A percentile compares a stretch with the other conserved stretches of the same genome.
phyloP scores from a whole-genome alignment of 2,888 invertebrate species.

The Atrina japonica region DNA sequence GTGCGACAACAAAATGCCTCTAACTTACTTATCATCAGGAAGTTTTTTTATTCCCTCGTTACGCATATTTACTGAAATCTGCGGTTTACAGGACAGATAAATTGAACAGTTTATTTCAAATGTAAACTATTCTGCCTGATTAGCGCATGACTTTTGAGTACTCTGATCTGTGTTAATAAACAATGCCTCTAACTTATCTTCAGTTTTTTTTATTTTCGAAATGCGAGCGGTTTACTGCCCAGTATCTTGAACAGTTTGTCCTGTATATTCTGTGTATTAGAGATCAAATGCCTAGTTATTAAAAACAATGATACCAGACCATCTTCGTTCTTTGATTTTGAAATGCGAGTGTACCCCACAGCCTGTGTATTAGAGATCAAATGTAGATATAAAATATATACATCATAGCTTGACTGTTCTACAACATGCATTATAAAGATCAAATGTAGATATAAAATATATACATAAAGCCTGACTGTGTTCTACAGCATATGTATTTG shows the following conservation, averaged over 20 bases:
- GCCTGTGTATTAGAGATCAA: slow-evolving; percentile 85
- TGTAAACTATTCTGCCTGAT: too few species aligned
- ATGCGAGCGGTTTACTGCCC: slow-evolving; percentile 92
- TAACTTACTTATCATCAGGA: slow-evolving; percentile 86
- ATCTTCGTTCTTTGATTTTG: slow-evolving; percentile 93
- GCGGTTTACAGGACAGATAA: too few species aligned
- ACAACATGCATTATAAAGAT: too few species aligned
- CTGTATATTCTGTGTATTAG: slow-evolving; percentile 86
- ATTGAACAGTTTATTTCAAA: too few species aligned
- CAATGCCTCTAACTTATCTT: too few species aligned
- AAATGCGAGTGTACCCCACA: slow-evolving; percentile 94
- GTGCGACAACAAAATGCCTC: too few species aligned
- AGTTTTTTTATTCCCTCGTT: slow-evolving; percentile 90
- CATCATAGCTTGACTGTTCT: too few species aligned
- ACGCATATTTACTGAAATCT: slow-evolving; percentile 88
- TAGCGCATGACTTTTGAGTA: too few species aligned
- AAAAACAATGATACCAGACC: slow-evolving; percentile 93
- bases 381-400: slow-evolving; percentile 45
- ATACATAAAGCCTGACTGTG: too few species aligned
- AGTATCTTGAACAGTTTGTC: slow-evolving; percentile 81
- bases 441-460: slow-evolving; percentile 51
- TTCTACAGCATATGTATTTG: too few species aligned
- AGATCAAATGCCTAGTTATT: slow-evolving; percentile 90
- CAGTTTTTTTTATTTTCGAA: too few species aligned
- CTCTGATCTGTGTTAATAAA: too few species aligned